Percentiles rank a stretch among this genome's conserved stretches.
Conservation (phyloP, 2,113 vertebrate genomes). For the Peromyscus polionotus region DNA sequence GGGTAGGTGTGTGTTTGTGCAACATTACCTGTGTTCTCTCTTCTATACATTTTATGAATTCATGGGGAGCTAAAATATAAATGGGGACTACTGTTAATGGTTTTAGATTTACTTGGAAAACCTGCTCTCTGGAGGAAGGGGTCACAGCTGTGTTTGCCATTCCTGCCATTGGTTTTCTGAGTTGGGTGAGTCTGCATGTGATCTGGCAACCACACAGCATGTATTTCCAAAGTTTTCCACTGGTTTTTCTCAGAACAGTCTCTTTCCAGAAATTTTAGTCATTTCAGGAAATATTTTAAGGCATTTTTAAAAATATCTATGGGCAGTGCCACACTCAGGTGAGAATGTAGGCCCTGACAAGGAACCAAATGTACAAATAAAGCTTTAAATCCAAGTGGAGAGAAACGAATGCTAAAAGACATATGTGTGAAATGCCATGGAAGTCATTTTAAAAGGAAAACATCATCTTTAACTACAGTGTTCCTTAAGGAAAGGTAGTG, state of each 20-base stretch:
- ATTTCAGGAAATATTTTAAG: neutral
- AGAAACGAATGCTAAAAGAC: neutral
- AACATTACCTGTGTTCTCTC: neutral
- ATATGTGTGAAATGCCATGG: neutral
- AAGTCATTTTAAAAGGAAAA: neutral
- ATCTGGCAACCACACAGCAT: neutral
- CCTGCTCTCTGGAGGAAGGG: neutral
- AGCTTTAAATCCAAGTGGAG: neutral
- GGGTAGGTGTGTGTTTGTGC: neutral
- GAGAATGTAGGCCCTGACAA: neutral
- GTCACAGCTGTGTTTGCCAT: neutral
- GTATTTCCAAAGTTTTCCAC: neutral
- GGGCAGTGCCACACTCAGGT: neutral
- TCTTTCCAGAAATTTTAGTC: neutral
- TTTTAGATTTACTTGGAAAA: conserved; percentile 31
- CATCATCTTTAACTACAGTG: neutral
- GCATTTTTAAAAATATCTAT: neutral
- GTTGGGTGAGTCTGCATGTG: neutral
- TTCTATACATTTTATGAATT: conserved; percentile 33
- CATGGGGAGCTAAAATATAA: neutral
- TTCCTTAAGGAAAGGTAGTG: neutral
- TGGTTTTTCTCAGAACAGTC: neutral
- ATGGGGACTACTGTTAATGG: neutral
- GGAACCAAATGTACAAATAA: neutral
- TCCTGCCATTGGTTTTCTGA: neutral